These are phyloP conservation scores for Lochmaea crataegi DNA, from an alignment of 2,888 invertebrate species.

Conservation along the genomic window DNA sequence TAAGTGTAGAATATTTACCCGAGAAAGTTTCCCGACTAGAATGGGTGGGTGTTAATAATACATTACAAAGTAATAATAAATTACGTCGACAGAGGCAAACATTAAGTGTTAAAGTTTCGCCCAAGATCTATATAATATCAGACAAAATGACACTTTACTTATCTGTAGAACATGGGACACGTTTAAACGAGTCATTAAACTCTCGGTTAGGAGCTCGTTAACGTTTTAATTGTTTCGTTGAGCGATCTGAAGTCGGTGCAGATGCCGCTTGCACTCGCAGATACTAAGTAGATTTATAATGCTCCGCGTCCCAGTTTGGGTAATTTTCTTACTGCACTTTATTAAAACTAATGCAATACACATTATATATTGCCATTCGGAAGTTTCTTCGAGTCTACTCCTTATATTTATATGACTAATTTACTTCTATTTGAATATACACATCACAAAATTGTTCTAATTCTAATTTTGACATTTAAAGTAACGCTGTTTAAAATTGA, in stretches of 20 bases:
- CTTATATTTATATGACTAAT: constrained; percentile 5
- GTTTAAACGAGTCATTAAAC: constrained; percentile 62
- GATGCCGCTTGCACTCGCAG: constrained; percentile 53
- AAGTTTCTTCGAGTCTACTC: constrained; percentile 24
- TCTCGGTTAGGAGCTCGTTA: constrained; percentile 62
- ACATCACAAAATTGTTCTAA: too few species aligned
- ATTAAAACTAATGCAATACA: constrained; percentile 52
- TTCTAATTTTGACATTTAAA: too few species aligned
- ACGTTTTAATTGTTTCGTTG: constrained; percentile 63
- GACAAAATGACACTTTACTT: constrained; percentile 41
- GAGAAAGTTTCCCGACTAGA: constrained; percentile 23
- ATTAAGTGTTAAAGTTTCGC: constrained; percentile 42
- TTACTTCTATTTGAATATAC: constrained; percentile 1
- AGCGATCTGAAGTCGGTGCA: constrained; percentile 59
- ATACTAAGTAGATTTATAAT: constrained; percentile 56
- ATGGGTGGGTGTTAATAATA: constrained; percentile 34
- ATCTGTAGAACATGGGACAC: constrained; percentile 49
- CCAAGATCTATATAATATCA: constrained; percentile 42
- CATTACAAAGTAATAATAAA: constrained; percentile 37
- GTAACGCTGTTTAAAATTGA: too few species aligned
- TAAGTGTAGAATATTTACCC: constrained; percentile 28
- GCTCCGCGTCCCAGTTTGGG: constrained; percentile 49
- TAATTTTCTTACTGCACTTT: constrained; percentile 52
- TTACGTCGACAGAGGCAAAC: constrained; percentile 30
- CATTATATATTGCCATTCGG: constrained; percentile 46